Evolutionary conservation across 2,888 invertebrate species (phyloP).

Genomic region (Chirona hameri): DNA sequence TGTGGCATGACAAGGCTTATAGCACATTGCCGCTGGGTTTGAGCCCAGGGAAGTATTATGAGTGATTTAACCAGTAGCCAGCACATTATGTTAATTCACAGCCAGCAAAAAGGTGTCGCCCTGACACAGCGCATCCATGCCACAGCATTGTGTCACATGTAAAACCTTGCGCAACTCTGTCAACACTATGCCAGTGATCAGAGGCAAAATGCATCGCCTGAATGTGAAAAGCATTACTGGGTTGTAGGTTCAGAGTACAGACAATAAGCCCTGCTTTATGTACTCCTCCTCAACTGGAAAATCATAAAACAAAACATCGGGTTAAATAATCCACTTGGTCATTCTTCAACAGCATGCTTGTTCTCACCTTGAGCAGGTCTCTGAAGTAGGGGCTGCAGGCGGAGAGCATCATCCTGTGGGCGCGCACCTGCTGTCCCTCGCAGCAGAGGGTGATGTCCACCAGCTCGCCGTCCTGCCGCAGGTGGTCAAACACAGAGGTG

Average conservation of each 20-base stretch:
- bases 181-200: too few relatives aligned
- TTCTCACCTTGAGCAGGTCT: too few relatives aligned
- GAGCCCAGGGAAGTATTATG: too few relatives aligned
- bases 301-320: too few relatives aligned
- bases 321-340: too few relatives aligned
- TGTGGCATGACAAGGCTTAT: background rate
- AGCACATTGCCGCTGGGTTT: background rate
- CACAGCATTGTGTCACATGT: background rate
- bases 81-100: background rate
- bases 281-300: too few relatives aligned
- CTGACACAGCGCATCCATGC: background rate
- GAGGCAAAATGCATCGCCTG: too few relatives aligned
- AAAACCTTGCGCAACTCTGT: background rate
- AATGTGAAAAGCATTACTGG: too few relatives aligned
- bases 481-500: conserved; percentile 44
- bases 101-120: background rate
- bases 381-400: background rate
- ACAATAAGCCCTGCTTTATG: too few relatives aligned
- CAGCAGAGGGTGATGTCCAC: conserved; percentile 46
- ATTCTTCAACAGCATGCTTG: too few relatives aligned
- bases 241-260: too few relatives aligned
- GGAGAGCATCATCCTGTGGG: background rate
- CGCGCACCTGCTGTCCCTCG: conserved; percentile 40
- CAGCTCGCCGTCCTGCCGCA: conserved; percentile 43
- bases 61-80: background rate